phyloP scores from a whole-genome alignment of 2,113 vertebrate genomes.

The Lophochroa leadbeateri region DNA sequence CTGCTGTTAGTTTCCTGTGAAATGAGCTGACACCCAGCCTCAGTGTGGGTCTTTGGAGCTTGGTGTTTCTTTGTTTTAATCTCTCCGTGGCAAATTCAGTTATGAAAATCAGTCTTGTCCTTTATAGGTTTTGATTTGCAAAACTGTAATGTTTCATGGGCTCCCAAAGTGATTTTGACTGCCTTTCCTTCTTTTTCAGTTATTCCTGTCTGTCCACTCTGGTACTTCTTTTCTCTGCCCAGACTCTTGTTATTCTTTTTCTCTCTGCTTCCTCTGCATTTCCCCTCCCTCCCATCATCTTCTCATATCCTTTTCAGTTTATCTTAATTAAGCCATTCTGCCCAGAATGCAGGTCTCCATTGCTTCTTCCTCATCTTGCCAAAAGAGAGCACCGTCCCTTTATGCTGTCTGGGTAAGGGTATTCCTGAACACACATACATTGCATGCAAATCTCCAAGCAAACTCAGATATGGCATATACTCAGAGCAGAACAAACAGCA shows the following conservation, averaged over 20 bases:
- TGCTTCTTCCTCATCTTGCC: not conserved
- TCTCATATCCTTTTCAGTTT: not conserved
- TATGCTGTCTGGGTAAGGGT: not conserved
- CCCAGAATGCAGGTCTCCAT: not conserved
- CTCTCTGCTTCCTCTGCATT: not conserved
- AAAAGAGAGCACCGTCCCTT: not conserved
- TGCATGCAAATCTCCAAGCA: not conserved
- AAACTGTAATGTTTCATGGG: not conserved
- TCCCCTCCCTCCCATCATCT: too few relatives aligned
- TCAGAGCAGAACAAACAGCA: not conserved
- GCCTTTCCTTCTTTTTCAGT: not conserved
- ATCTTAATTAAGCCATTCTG: not conserved
- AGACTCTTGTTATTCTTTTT: not conserved
- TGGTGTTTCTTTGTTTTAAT: not conserved
- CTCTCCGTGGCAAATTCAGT: not conserved
- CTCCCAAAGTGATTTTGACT: not conserved
- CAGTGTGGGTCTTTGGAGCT: not conserved
- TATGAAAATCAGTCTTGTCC: not conserved
- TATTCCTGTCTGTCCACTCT: not conserved
- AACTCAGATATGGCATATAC: not conserved
- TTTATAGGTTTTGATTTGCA: not conserved
- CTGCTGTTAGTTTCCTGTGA: not conserved
- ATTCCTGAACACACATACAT: not conserved
- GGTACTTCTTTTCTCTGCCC: not conserved
- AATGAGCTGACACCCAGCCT: not conserved